Percentiles rank a stretch among this genome's conserved stretches.
Evolutionary conservation across 2,113 vertebrate genomes (phyloP).

Genomic region (Murina feae): DNA sequence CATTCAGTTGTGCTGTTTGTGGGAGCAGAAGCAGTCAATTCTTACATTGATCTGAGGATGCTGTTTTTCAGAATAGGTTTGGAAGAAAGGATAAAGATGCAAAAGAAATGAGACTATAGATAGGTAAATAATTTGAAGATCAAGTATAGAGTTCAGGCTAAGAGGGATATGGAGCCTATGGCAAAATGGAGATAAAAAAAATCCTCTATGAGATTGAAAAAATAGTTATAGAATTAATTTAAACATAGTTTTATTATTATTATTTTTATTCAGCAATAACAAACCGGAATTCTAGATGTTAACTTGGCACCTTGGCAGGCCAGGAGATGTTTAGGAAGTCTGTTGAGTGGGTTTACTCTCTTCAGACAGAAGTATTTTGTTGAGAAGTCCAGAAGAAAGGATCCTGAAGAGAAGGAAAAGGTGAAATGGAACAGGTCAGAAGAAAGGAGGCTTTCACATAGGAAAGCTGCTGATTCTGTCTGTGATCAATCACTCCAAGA

Average conservation of each 20-base stretch:
- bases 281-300: background rate
- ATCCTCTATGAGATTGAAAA: background rate
- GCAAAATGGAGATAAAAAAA: background rate
- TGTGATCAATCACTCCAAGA: constrained; percentile 19
- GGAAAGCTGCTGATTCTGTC: constrained; percentile 7
- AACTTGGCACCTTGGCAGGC: background rate
- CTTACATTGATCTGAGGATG: background rate
- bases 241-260: background rate
- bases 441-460: constrained; percentile 37
- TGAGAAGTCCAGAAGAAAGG: background rate
- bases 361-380: background rate
- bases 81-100: background rate
- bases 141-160: background rate
- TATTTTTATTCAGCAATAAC: background rate
- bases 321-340: background rate
- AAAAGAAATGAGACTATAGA: background rate
- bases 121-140: background rate
- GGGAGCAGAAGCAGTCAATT: background rate
- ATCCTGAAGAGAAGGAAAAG: background rate
- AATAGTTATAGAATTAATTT: background rate
- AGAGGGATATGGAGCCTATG: background rate
- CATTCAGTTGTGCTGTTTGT: background rate
- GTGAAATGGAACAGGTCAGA: background rate
- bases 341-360: background rate
- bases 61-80: constrained; percentile 1